Base-by-base conservation (phyloP, 2,888 invertebrate genomes). In the Lamellibrachia columna region DNA sequence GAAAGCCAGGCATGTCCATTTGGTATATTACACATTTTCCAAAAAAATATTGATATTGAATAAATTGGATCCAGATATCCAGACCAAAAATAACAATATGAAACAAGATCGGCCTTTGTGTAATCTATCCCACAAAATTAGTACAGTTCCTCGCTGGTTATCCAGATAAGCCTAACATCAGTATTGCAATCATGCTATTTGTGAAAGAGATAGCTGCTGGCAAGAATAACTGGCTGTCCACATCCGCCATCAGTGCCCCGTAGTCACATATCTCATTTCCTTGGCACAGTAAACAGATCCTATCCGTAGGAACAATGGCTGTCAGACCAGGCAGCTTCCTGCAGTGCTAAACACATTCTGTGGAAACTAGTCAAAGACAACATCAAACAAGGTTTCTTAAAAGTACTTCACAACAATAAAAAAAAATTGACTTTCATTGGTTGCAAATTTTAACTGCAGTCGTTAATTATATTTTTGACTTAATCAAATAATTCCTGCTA, bases 111-210 rank as follows among this genome's bases (percentile, higher is more conserved):
- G 75, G 75, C 22, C 75, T 75, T 75, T 75, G 75, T 75, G 75
- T 75, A 75, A 75, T 75, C 75, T 75, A 75, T 22, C 22, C 4
- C 75, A 22, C 22, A 75, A 0, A 75, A 75, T 75, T 75, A n/a
- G 75, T 75, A 75, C 75, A 0, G 75, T 75, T 75, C 75, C 75
- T 75, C 6, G 75, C 75, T 75, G 75, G 75, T 75, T 75, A 75
- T 75, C 75, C 75, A 75, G 75, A 75, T 75, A 75, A 75, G 75
- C 75, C 75, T 22, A 75, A 75, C 75, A 22, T 75, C 75, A 6
- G 75, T 75, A 75, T n/a, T 15, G 75, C 75, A 15, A 75, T 75
- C 75, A 75, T 75, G 75, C 75, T 75, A 75, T 75, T 75, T 75
- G 75, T 75, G 75, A 75, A 75, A 75, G 22, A 22, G 75, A 75